Evolutionary conservation across 2,113 vertebrate species (phyloP), one percentile per base, ranked within the genome.

Genomic region (Zapornia atra): DNA sequence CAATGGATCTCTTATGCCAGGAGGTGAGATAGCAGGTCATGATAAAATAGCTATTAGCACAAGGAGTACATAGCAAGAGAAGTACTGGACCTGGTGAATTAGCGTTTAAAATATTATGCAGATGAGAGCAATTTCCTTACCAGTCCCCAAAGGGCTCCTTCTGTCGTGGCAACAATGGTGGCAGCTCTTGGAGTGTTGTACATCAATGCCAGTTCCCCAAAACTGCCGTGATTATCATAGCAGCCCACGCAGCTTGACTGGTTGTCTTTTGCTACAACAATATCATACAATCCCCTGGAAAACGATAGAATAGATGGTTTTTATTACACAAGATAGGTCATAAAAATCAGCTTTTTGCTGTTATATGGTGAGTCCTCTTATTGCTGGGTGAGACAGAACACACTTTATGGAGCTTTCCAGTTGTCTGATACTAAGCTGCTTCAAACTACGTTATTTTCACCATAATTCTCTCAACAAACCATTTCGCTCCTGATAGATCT

Each of bases 111-210:
- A 54, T 18, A 40, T 15, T 77, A 89, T 2, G 29, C 14, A 57
- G 56, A 48, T 46, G 26, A 76, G 57, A 81, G 20, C 11, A 77
- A 94, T 36, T 72, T 94, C 96, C 98, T 99, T 97, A 99, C 99
- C 99, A 99, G 97, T 96, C 98, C 99, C 99, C 99, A 99, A 19
- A 99, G 98, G 34, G 99, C 96, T 86, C 99, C 99, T 94, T 99
- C 99, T 84, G 98, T 98, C 79, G 98, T 99, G 96, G 99, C 99
- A 48, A 99, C 60, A 93, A 99, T 99, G 94, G 99, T 99, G 70
- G 99, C 99, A 78, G 99, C 99, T 81, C 99, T 98, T 28, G 99
- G 99, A 83, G 99, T 99, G 97, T 99, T 99, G 98, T 99, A 99
- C 99, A 99, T 99, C 97, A 99, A 97, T 12, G 99, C 99, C 88